Evolutionary conservation across 2,888 invertebrate species (phyloP), one percentile per base, ranked within the genome.

Genomic region (Phrixothrix hirtus): DNA sequence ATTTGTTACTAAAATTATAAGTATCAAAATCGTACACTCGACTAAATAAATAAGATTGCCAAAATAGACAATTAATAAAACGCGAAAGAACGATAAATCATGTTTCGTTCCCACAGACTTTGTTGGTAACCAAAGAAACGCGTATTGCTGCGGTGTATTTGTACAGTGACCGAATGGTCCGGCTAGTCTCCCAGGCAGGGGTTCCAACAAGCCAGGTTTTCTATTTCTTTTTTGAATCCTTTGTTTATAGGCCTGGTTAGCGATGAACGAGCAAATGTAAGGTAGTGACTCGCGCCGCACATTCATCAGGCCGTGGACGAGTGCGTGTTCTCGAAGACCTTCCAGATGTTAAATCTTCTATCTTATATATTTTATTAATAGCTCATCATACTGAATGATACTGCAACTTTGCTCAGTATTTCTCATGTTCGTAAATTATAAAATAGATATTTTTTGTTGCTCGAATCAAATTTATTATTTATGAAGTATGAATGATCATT

Each of bases 181-280:
- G 59, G 54, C 57, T 55, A 54, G 57, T 58, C 59, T 60, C 60
- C 50, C 57, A 59, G 62, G 52, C 49, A 58, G 63, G 60, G 60
- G 61, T 60, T 51, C 57, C 58, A 58, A 29, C 63, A 57, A 64
- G 64, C 63, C 64, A 65, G 59, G 55, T 60, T 60, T 62, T 60
- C 47, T 55, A 11, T 63, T 60, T 57, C 55, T 60, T 59, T 61
- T 61, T 62, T 58, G 38, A 57, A 57, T 58, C 59, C 57, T 66
- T 65, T 66, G 63, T 63, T 65, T 65, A 64, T 63, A 58, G 63
- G 47, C 58, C 55, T 47, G 52, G 60, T 62, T 57, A 59, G 59
- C 59, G 58, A 59, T 61, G 62, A 64, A 62, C 61, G 56, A 47
- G 58, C 57, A 39, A 30, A 44, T 38, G 42, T 30, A 46, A 45